phyloP scores from a whole-genome alignment of 1,140 invertebrate species.

The Zaprionus camerounensis region DNA sequence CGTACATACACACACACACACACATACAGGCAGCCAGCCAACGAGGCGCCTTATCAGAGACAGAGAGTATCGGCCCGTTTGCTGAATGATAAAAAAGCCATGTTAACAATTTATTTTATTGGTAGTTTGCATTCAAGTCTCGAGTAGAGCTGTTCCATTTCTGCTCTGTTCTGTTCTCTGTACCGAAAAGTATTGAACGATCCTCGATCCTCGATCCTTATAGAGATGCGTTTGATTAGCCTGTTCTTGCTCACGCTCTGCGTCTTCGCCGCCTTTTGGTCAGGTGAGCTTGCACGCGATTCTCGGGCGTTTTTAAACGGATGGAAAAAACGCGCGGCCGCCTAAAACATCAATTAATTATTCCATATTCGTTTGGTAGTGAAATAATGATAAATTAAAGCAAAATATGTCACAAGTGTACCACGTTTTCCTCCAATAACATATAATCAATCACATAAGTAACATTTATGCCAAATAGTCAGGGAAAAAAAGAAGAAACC shows the following conservation, averaged over 20 bases:
- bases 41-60: conserved; percentile 54
- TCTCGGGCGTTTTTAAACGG: conserved; percentile 22
- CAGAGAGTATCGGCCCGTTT: conserved; percentile 27
- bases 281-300: conserved; percentile 52
- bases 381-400: conserved; percentile 18
- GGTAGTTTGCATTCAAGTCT: conserved; percentile 71
- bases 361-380: conserved; percentile 20
- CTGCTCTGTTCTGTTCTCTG: not conserved
- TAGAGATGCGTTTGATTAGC: conserved; percentile 43
- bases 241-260: conserved; percentile 49
- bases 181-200: not conserved
- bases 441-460: conserved; percentile 36
- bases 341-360: conserved; percentile 15
- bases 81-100: conserved; percentile 71
- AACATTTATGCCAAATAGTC: conserved; percentile 6
- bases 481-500: not conserved
- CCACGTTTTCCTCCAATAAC: not conserved
- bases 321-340: conserved; percentile 7
- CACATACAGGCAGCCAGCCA: conserved; percentile 20
- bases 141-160: conserved; percentile 53
- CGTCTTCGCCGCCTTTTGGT: conserved; percentile 34
- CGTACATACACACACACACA: not conserved
- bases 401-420: conserved; percentile 1
- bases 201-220: conserved; percentile 35
- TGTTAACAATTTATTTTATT: conserved; percentile 83